Evolutionary conservation across 2,888 invertebrate genomes (phyloP), one percentile per base, ranked within the genome.

Genomic region (Cryptosula pallasiana): DNA sequence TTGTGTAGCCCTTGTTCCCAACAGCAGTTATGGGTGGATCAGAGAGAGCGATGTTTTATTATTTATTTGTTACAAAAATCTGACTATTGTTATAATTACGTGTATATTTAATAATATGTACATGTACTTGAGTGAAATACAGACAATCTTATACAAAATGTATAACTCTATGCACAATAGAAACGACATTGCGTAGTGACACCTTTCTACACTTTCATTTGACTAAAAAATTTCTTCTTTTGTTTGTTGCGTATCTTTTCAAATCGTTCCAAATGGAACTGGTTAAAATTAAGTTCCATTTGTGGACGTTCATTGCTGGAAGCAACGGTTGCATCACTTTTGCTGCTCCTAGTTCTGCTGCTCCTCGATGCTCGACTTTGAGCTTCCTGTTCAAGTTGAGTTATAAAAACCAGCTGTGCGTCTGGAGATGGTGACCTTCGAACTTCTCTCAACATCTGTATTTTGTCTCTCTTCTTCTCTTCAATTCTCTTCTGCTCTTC

Each of bases 161-260:
- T n/a, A n/a, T n/a, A n/a, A n/a, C n/a, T n/a, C n/a, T n/a, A n/a
- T n/a, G n/a, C n/a, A n/a, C n/a, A n/a, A n/a, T n/a, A n/a, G n/a
- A n/a, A n/a, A n/a, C n/a, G n/a, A n/a, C n/a, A n/a, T n/a, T n/a
- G n/a, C n/a, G n/a, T n/a, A n/a, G n/a, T n/a, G n/a, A n/a, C n/a
- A n/a, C n/a, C 20, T 45, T 13, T 45, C 45, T 45, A 45, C 45
- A 45, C 45, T n/a, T 36, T 71, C n/a, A 55, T 55, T 55, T 72
- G 13, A 9, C 23, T 69, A 69, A 54, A 63, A 63, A 63, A 63
- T 32, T 63, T 63, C 3, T 29, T 5, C n/a, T 32, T 63, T 34
- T 63, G 63, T 32, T 63, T 63, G 25, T 2, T 27, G 9, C 63
- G 20, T 32, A 63, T 63, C 32, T 63, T 63, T 27, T 63, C 63